Evolutionary conservation across 2,113 vertebrate genomes (phyloP).

Genomic region (Columbina picui): DNA sequence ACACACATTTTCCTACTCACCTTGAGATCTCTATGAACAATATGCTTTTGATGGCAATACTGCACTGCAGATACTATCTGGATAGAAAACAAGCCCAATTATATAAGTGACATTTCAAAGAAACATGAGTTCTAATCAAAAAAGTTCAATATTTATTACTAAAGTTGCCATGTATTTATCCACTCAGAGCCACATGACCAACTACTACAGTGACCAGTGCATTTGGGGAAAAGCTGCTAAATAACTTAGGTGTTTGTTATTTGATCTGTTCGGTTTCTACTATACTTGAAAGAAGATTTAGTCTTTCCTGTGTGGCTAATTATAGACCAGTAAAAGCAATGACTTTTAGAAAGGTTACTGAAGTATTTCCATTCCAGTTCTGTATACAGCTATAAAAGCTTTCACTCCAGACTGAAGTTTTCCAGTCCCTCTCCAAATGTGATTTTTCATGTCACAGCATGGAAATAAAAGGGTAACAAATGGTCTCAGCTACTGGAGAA

Average conservation of each 20-base stretch:
- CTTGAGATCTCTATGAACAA: slow-evolving; percentile 98
- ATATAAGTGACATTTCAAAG: slow-evolving; percentile 38
- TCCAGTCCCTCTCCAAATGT: not conserved
- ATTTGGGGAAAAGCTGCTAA: not conserved
- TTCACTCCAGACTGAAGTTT: not conserved
- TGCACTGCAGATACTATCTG: slow-evolving; percentile 99
- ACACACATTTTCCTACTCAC: slow-evolving; percentile 73
- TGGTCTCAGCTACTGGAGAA: not conserved
- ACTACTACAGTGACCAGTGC: not conserved
- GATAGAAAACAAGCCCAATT: slow-evolving; percentile 48
- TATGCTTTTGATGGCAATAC: slow-evolving; percentile 98
- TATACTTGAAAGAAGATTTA: slow-evolving; percentile 28
- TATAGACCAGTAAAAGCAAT: slow-evolving; percentile 46
- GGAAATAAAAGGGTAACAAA: not conserved
- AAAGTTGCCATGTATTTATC: not conserved
- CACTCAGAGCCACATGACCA: not conserved
- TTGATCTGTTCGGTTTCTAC: slow-evolving; percentile 46
- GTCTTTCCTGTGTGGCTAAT: slow-evolving; percentile 59
- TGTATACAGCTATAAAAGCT: slow-evolving; percentile 25
- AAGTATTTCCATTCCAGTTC: slow-evolving; percentile 49
- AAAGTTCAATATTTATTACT: not conserved
- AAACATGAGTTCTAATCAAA: not conserved
- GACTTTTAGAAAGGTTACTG: slow-evolving; percentile 66
- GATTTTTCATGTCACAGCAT: not conserved
- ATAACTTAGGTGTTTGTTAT: not conserved